Conservation (phyloP, 1,140 invertebrate species). For the Magallana angulata region DNA sequence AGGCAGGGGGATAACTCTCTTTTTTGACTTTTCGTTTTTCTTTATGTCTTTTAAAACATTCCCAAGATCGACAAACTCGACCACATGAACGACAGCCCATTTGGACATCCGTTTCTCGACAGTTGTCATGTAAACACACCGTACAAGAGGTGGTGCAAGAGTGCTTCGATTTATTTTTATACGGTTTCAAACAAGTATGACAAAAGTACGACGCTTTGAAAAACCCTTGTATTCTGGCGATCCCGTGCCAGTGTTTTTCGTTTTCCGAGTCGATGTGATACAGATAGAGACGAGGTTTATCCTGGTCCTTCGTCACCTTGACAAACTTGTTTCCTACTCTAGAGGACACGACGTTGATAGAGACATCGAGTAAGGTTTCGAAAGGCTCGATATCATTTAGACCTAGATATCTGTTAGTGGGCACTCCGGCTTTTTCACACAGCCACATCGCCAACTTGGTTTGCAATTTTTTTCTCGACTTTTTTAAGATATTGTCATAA, state of each 20-base stretch:
- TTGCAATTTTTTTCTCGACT: conserved; percentile 33
- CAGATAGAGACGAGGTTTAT: conserved; percentile 40
- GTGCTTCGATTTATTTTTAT: conserved; percentile 35
- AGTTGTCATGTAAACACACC: conserved; percentile 20
- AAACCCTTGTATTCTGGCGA: conserved; percentile 42
- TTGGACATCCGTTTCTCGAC: neutral
- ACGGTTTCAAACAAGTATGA: conserved; percentile 45
- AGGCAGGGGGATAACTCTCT: neutral
- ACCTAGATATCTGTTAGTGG: conserved; percentile 22
- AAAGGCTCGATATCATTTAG: conserved; percentile 48
- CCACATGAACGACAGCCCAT: conserved; percentile 28
- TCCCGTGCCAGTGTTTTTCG: conserved; percentile 42
- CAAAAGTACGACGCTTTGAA: conserved; percentile 45
- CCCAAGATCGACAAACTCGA: conserved; percentile 23
- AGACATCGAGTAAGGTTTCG: conserved; percentile 39
- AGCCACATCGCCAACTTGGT: conserved; percentile 33
- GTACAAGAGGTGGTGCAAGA: conserved; percentile 28
- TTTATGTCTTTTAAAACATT: conserved; percentile 33
- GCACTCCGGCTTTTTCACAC: conserved; percentile 39
- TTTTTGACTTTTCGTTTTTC: neutral
- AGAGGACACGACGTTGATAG: conserved; percentile 37
- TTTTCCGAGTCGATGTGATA: conserved; percentile 41
- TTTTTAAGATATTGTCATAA: conserved; percentile 34
- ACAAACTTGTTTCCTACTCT: conserved; percentile 51
- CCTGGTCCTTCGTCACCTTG: conserved; percentile 14